Base-by-base conservation (phyloP, 2,113 vertebrate genomes). In the Malurus melanocephalus region DNA sequence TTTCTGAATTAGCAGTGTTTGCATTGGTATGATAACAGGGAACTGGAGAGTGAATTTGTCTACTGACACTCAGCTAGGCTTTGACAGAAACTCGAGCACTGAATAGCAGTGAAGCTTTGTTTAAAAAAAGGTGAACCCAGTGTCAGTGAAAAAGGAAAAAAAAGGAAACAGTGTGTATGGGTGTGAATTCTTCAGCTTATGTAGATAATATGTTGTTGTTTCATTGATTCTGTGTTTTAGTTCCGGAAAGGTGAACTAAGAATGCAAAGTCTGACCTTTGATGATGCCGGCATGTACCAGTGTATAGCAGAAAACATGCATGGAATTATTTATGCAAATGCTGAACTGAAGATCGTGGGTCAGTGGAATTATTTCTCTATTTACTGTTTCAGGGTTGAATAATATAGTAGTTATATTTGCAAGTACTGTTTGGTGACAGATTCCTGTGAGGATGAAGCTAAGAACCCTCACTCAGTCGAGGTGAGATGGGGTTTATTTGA, bases 261-360 rank as follows among this genome's bases (percentile, higher is more conserved):
- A 74, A 98, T 99, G 30, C 96, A 95, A 62, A 94, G 96, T 4
- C 93, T 99, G 96, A 98, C 95, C 19, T 97, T 98, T 73, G 97
- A 98, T 0, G 98, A 99, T 84, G 98, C 98, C 3, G 99, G 98
- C 83, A 99, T 99, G 98, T 99, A 99, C 95, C 99, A 99, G 80
- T 99, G 99, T 95, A 97, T 99, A 51, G 99, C 99, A n/a, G 98
- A 99, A 95, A 99, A 99, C 84, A 87, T 22, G 0, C 97, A 99
- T 3, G 99, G 99, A 69, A 92, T 97, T 79, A 98, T 99, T 92
- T 98, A 98, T 62, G 98, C 99, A 90, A 99, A 98, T 48, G 99
- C 99, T 22, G 99, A 99, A 89, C 93, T 99, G 92, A 98, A 98
- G 83, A 98, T 99, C 88, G 97, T 99, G 43, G 98, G 99, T 99